A percentile compares a stretch with the other conserved stretches of the same genome.
Evolutionary conservation across 2,113 vertebrate genomes (phyloP).

Genomic region (Sprattus sprattus): DNA sequence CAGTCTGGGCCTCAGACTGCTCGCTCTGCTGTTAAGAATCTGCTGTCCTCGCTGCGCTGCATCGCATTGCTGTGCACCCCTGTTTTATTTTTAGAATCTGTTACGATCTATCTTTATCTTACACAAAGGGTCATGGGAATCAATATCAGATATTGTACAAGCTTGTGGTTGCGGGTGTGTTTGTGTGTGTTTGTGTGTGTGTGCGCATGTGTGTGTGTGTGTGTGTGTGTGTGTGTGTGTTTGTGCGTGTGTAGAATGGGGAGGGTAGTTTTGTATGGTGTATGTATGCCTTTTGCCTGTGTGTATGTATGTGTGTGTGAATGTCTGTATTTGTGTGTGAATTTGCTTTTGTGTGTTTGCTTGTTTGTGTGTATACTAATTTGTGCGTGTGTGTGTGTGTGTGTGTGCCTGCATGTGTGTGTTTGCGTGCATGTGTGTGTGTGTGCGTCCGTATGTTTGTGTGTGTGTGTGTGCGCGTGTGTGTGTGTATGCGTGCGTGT

Average conservation of each 20-base stretch:
- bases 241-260: background rate
- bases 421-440: background rate
- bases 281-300: background rate
- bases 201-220: background rate
- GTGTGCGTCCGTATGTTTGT: background rate
- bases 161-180: background rate
- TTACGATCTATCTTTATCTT: conserved; percentile 41
- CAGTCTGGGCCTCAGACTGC: background rate
- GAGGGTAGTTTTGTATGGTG: background rate
- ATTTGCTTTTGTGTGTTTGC: background rate
- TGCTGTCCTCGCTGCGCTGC: background rate
- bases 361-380: background rate
- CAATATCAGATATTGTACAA: conserved; percentile 32
- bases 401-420: background rate
- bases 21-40: background rate
- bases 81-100: conserved; percentile 42
- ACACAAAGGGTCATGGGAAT: conserved; percentile 30
- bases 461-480: background rate
- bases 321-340: too few relatives aligned
- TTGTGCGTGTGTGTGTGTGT: background rate
- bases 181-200: background rate
- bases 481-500: background rate
- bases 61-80: conserved; percentile 11
- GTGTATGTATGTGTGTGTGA: background rate
- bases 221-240: background rate